A percentile compares a stretch with the other conserved stretches of the same genome.
Conservation (phyloP, 2,797 vertebrate species). For the Tangara arthus region DNA sequence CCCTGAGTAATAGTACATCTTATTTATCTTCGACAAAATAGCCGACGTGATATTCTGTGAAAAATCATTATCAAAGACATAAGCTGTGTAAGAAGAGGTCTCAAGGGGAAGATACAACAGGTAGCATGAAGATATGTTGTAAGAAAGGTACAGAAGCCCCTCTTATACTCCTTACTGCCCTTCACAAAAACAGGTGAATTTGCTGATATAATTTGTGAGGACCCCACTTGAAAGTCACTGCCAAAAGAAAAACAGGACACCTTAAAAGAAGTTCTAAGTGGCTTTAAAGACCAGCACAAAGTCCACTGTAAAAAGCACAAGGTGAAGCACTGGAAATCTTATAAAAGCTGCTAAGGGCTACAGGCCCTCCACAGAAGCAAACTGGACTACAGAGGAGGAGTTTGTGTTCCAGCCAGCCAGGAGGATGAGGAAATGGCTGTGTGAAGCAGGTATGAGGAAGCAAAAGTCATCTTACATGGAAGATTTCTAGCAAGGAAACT, state of each 20-base stretch:
- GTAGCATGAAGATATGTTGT: not conserved
- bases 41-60: not conserved
- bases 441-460: not conserved
- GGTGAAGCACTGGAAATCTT: not conserved
- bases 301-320: not conserved
- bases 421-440: not conserved
- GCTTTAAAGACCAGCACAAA: not conserved
- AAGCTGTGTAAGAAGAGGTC: not conserved
- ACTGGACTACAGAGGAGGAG: not conserved
- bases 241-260: not conserved
- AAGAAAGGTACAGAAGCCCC: not conserved
- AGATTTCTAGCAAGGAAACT: not conserved
- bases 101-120: not conserved
- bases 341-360: not conserved
- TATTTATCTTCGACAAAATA: not conserved
- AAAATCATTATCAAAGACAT: not conserved
- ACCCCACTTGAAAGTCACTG: fast-evolving
- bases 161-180: not conserved
- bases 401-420: not conserved
- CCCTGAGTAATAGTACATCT: fast-evolving
- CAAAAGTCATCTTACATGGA: not conserved
- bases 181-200: not conserved
- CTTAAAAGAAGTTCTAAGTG: not conserved
- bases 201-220: not conserved
- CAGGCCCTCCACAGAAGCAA: not conserved